Evolutionary conservation across 2,113 vertebrate species (phyloP), one percentile per base, ranked within the genome.

Genomic region (Trachemys scripta): DNA sequence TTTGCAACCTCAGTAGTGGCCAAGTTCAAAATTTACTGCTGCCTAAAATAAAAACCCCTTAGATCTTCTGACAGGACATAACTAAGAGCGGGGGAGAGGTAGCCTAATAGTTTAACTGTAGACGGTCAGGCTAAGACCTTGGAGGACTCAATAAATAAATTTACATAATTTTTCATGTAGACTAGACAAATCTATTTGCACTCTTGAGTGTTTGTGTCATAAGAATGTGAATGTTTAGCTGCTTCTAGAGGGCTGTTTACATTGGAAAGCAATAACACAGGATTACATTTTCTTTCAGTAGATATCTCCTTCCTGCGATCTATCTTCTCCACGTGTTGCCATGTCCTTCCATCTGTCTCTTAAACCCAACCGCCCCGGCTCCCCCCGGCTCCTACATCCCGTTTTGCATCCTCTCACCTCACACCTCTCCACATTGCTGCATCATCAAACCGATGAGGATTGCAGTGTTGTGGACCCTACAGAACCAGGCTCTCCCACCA

Each of bases 1-100:
- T 91, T 91, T 95, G 85, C 65, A 86, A 54, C 89, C 57, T 50
- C 0, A 2, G 90, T 94, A 97, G 91, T 96, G 96, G 90, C 96
- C 75, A 78, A 78, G 22, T 78, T 47, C 25, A 78, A 76, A 25
- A 78, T 47, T 45, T 78, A 25, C 24, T 13, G 45, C 6, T 12
- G 75, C 75, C 10, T 78, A 45, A 78, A 78, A 45, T 29, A 78
- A 72, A 38, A 47, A 27, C 75, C 29, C 29, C 45, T 78, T 45
- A 29, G 24, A 78, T 78, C 75, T 45, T 78, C 42, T 78, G 38
- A 47, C 22, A 27, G 25, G 22, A 47, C 75, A 27, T 78, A 27
- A 6, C 45, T 8, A 47, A 38, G 65, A 22, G n/a, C 5, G 19
- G 65, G 65, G 65, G 25, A 57, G 56, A 27, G 57, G n/a, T 38